Conservation (phyloP, 2,888 invertebrate species). For the Dendrolimus pini region DNA sequence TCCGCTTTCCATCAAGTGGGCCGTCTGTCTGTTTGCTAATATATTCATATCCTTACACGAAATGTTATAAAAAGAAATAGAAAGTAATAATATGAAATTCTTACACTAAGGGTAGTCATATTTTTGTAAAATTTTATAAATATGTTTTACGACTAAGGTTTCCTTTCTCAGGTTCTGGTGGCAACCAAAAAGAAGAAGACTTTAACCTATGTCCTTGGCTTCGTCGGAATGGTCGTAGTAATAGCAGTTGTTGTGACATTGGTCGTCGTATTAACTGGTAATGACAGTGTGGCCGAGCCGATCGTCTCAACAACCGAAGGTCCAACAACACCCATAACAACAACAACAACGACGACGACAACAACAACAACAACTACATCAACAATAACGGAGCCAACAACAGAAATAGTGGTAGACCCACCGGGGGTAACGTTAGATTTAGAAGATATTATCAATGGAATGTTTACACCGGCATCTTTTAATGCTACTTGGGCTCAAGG, state of each 20-base stretch:
- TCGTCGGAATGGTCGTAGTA: conserved; percentile 71
- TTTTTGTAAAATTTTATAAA: too few relatives aligned
- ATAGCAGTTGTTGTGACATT: conserved; percentile 79
- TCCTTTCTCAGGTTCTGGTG: conserved; percentile 74
- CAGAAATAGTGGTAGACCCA: conserved; percentile 23
- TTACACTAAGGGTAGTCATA: too few relatives aligned
- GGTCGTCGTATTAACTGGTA: conserved; percentile 71
- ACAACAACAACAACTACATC: conserved; percentile 15
- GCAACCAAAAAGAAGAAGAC: conserved; percentile 74
- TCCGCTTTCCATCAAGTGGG: too few relatives aligned
- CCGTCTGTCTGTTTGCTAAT: too few relatives aligned
- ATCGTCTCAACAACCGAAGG: conserved; percentile 38
- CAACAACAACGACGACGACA: conserved; percentile 16
- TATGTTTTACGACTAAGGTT: too few relatives aligned
- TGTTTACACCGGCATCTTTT: conserved; percentile 80
- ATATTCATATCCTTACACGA: too few relatives aligned
- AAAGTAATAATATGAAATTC: too few relatives aligned
- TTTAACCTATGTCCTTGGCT: conserved; percentile 72
- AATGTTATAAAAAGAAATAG: too few relatives aligned
- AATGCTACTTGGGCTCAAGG: conserved; percentile 91
- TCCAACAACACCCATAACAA: conserved; percentile 16
- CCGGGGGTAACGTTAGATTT: conserved; percentile 57
- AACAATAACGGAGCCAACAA: conserved; percentile 12
- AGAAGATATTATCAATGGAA: conserved; percentile 84
- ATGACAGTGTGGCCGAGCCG: conserved; percentile 39